Evolutionary conservation across 2,888 invertebrate genomes (phyloP), one percentile per base, ranked within the genome.

Genomic region (Sphecodes monilicornis): DNA sequence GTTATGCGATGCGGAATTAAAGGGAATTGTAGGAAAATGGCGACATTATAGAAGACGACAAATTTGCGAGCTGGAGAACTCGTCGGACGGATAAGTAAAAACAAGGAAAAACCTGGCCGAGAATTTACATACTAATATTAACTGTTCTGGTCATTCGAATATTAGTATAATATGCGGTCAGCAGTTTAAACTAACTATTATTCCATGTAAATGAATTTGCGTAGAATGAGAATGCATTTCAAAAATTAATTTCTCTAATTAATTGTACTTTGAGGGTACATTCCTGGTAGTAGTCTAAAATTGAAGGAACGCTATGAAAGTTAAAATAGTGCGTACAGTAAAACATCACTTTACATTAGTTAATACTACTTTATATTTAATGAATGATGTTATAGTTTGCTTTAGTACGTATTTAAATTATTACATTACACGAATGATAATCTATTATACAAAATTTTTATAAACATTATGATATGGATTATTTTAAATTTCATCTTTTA

Each of bases 1-100:
- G 83, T 87, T 89, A 86, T 86, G 77, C 76, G 76, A 76, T 76
- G 83, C 46, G 80, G 83, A 90, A 89, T 90, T 90, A 86, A 83
- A 89, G 85, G 84, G 88, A 74, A 80, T 70, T 60, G 74, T 79
- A 68, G 77, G 60, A 76, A 86, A 86, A 84, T 80, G 72, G 79
- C 32, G 82, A 81, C 66, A 79, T 76, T 74, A 81, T 82, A 29
- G 70, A 81, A 86, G 78, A 72, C 39, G 75, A 60, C n/a, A 60
- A 74, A 80, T 72, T 80, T n/a, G 76, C 29, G 70, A 77, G 64
- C 73, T 70, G 13, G 26, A 43, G 26, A 36, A 68, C 26, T 50
- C 46, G 54, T n/a, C 18, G 60, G n/a, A 29, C 22, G n/a, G 46
- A 75, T 66, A 84, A 84, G 76, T 78, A 72, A 26, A 26, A 68